phyloP scores from a whole-genome alignment of 2,113 vertebrate genomes.

The Catharus bicknelli region DNA sequence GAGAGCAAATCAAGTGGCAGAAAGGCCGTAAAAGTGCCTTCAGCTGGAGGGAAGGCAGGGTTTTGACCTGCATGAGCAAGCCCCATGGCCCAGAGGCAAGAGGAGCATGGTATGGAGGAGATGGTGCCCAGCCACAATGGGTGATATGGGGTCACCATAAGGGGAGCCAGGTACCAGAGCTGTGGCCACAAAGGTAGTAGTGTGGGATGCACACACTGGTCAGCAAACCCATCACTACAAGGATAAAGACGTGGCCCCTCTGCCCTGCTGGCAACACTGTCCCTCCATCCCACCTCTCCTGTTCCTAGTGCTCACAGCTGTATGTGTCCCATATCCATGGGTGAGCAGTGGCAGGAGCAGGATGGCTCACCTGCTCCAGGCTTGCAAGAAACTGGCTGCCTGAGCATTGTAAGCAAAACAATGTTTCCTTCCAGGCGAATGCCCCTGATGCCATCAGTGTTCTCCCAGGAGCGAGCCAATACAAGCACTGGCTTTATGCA shows the following conservation, averaged over 20 bases:
- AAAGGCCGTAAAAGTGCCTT: not conserved
- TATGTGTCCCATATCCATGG: rapidly evolving
- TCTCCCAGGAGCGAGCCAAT: not conserved
- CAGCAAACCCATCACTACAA: not conserved
- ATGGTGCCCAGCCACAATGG: rapidly evolving
- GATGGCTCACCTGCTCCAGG: not conserved
- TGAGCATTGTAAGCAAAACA: rapidly evolving
- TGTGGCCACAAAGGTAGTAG: rapidly evolving
- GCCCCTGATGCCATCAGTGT: not conserved
- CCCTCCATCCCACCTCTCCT: not conserved
- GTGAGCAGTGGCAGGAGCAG: not conserved
- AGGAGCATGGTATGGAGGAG: rapidly evolving
- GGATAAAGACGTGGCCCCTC: not conserved
- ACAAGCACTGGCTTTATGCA: not conserved
- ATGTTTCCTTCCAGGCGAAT: not conserved
- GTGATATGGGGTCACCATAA: not conserved
- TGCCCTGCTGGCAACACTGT: not conserved
- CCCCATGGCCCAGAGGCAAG: not conserved
- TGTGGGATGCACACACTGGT: rapidly evolving
- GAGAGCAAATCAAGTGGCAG: not conserved
- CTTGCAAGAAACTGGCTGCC: not conserved
- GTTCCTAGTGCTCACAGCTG: not conserved
- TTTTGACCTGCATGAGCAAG: rapidly evolving
- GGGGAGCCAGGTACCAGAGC: not conserved
- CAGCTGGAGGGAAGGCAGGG: rapidly evolving